A percentile compares a stretch with the other conserved stretches of the same genome.
phyloP scores from a whole-genome alignment of 2,113 vertebrate species.

The Perccottus glenii region DNA sequence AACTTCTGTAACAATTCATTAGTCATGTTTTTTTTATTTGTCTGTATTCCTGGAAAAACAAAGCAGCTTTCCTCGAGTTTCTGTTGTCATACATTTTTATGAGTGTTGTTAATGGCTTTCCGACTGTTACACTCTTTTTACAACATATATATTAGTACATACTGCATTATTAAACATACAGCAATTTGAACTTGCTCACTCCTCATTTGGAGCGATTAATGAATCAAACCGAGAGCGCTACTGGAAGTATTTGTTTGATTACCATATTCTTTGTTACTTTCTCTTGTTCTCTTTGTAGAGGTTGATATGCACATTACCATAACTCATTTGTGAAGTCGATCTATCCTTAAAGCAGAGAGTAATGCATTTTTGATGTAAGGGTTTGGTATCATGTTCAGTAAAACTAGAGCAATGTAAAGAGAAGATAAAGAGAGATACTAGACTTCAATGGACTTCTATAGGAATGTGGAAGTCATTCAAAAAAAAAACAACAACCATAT shows the following conservation, averaged over 20 bases:
- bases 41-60: neutral
- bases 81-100: slow-evolving; percentile 6
- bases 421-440: too few relatives aligned
- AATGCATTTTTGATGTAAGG: slow-evolving; percentile 53
- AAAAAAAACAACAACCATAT: too few relatives aligned
- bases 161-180: neutral
- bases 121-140: neutral
- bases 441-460: too few relatives aligned
- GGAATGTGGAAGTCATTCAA: too few relatives aligned
- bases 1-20: slow-evolving; percentile 7
- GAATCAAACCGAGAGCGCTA: neutral
- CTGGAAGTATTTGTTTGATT: slow-evolving; percentile 22
- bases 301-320: slow-evolving; percentile 17
- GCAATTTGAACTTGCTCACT: neutral
- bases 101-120: neutral
- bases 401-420: neutral
- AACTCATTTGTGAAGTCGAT: slow-evolving; percentile 16
- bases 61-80: neutral
- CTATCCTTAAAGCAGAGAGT: slow-evolving; percentile 39
- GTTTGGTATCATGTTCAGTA: slow-evolving; percentile 16
- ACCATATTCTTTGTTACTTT: slow-evolving; percentile 1
- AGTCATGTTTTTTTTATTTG: slow-evolving; percentile 1
- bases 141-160: neutral
- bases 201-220: slow-evolving; percentile 2
- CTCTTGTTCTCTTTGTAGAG: slow-evolving; percentile 9